These are phyloP conservation scores for Popillia japonica DNA, from an alignment of 1,140 invertebrate species.

Conservation along the genomic window DNA sequence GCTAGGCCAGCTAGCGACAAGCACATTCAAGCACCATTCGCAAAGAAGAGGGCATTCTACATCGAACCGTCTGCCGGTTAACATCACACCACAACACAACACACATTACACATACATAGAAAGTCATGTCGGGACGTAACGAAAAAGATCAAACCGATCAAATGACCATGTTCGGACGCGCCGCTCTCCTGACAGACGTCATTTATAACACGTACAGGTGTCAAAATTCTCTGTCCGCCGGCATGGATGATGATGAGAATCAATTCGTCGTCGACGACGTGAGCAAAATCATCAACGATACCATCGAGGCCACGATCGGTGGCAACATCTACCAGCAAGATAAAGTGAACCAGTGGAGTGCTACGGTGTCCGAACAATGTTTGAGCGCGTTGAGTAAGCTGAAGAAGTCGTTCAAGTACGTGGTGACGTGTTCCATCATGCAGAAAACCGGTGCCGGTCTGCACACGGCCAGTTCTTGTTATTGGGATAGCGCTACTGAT, in stretches of 20 bases:
- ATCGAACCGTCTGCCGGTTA: background rate
- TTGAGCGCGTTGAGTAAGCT: slow-evolving; percentile 90
- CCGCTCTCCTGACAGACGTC: slow-evolving; percentile 46
- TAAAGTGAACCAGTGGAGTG: slow-evolving; percentile 97
- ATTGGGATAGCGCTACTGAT: slow-evolving; percentile 96
- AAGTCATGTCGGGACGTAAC: background rate
- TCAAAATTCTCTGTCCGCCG: slow-evolving; percentile 46
- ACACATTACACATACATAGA: background rate
- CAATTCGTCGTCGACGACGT: slow-evolving; percentile 73
- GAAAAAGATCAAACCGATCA: slow-evolving; percentile 8
- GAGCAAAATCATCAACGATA: slow-evolving; percentile 96
- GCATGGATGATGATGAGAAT: slow-evolving; percentile 56
- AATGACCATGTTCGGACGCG: slow-evolving; percentile 34
- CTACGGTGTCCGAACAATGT: slow-evolving; percentile 92
- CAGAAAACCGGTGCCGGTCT: slow-evolving; percentile 97
- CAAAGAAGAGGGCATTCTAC: background rate
- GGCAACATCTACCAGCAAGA: slow-evolving; percentile 94
- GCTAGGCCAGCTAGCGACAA: background rate
- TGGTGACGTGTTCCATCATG: slow-evolving; percentile 96
- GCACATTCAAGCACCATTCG: background rate
- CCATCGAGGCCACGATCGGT: slow-evolving; percentile 93
- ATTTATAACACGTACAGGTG: slow-evolving; percentile 8
- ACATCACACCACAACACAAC: background rate
- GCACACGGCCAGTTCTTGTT: slow-evolving; percentile 97
- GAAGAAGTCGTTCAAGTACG: slow-evolving; percentile 91